Conservation (phyloP, 2,113 vertebrate species). For the Glaucidium brasilianum region DNA sequence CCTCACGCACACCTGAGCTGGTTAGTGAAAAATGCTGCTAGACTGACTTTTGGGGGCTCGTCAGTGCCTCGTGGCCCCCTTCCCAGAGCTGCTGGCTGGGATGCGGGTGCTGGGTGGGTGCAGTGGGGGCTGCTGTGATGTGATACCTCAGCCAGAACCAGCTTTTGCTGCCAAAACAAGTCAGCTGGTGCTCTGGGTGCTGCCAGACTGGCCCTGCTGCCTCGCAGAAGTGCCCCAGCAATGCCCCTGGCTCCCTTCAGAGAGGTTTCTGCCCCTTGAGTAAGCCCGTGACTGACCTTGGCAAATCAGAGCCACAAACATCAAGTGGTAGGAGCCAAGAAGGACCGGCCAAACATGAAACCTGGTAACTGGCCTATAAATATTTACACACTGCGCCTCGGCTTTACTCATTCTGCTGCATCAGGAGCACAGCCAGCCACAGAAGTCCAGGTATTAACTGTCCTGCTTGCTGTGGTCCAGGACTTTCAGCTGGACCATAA, state of each 20-base stretch:
- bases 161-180: neutral
- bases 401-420: neutral
- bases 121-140: neutral
- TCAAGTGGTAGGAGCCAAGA: neutral
- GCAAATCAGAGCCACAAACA: slow-evolving; percentile 38
- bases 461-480: neutral
- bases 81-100: neutral
- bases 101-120: neutral
- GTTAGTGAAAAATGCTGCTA: neutral
- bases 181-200: neutral
- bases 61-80: neutral
- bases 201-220: accelerated
- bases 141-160: neutral
- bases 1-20: accelerated
- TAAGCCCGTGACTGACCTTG: neutral
- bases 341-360: neutral
- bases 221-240: accelerated
- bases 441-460: slow-evolving; percentile 1
- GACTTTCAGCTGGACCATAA: neutral
- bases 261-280: neutral
- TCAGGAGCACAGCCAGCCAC: neutral
- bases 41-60: too few relatives aligned
- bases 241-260: neutral
- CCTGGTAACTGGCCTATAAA: slow-evolving; percentile 56
- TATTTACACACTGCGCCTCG: neutral